Base-by-base conservation (phyloP, 2,113 vertebrate species). In the Porphyrio hochstetteri region DNA sequence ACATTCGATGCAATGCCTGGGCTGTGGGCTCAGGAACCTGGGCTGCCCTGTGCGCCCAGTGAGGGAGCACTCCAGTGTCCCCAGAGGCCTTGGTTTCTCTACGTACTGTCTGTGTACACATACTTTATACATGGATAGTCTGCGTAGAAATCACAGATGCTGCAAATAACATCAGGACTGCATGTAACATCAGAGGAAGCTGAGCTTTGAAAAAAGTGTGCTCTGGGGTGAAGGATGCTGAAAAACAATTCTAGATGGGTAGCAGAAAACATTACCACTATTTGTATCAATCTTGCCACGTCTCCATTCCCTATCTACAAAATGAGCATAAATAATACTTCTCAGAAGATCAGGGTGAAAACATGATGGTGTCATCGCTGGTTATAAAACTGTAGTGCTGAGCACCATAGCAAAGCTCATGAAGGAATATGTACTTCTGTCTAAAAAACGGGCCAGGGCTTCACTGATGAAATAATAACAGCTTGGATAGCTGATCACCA, bases 41-140 rank as follows among this genome's bases (percentile, higher is more conserved):
- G 29, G 36, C 31, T n/a, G 31, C 16, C 55, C 33, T 28, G 16
- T 1, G 5, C 1, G 3, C 20, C 59, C 42, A 36, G 40, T 0
- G 3, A 77, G 16, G 65, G 44, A 57, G 36, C 24, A 35, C 46
- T 31, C 33, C 2, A 0, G 25, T 65, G 24, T 38, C 40, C 31
- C 27, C 16, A 0, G 0, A 31, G 36, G 21, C 24, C 13, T 74
- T 2, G 0, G 16, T 48, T 75, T 71, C 69, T 35, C 8, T n/a
- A 42, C 1, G 0, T 9, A 9, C 29, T 78, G 2, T 42, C 18
- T 35, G 18, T 56, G 48, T 35, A 28, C n/a, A 42, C 10, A 2
- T 31, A 24, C 6, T 70, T 84, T 28, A 5, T 50, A 16, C 11
- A 40, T 42, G 50, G 38, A 16, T 18, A 31, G 11, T 16, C 35